These are phyloP conservation scores for Eledona agricola DNA, from an alignment of 2,888 invertebrate species.

Conservation along the genomic window DNA sequence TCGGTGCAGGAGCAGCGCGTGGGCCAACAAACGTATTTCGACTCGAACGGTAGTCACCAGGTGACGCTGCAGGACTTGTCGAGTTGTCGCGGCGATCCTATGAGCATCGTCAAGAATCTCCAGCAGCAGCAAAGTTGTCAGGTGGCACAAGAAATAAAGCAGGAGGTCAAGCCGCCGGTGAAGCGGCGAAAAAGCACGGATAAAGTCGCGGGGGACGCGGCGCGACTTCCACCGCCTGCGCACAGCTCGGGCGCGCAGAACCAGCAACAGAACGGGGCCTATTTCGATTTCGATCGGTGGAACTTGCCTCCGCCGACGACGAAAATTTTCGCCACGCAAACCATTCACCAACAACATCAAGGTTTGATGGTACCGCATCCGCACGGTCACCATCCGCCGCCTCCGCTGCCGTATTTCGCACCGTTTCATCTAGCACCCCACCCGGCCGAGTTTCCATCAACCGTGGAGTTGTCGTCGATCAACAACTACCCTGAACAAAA, in stretches of 20 bases:
- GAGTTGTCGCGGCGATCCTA: conserved; percentile 78
- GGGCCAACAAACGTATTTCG: conserved; percentile 74
- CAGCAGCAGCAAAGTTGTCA: conserved; percentile 59
- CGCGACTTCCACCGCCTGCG: conserved; percentile 76
- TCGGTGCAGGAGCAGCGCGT: conserved; percentile 46
- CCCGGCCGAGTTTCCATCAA: conserved; percentile 62
- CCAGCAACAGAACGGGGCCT: conserved; percentile 63
- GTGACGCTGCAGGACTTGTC: conserved; percentile 75
- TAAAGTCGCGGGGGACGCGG: conserved; percentile 65
- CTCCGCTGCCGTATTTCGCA: conserved; percentile 77
- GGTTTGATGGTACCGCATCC: conserved; percentile 74
- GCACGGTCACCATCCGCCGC: conserved; percentile 68
- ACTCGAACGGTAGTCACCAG: conserved; percentile 67
- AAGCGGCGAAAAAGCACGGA: conserved; percentile 70
- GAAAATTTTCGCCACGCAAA: conserved; percentile 72
- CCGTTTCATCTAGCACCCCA: conserved; percentile 76
- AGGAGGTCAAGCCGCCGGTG: conserved; percentile 58
- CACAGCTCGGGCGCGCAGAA: conserved; percentile 68
- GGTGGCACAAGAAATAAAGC: conserved; percentile 55
- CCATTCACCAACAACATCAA: conserved; percentile 60
- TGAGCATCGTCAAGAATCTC: conserved; percentile 79
- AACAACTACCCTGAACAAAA: conserved; percentile 69
- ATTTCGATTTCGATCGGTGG: conserved; percentile 85
- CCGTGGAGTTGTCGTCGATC: conserved; percentile 72
- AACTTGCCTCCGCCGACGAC: conserved; percentile 76